These are phyloP conservation scores for Anguilla megastoma DNA, from an alignment of 2,797 vertebrate species.

Conservation along the genomic window DNA sequence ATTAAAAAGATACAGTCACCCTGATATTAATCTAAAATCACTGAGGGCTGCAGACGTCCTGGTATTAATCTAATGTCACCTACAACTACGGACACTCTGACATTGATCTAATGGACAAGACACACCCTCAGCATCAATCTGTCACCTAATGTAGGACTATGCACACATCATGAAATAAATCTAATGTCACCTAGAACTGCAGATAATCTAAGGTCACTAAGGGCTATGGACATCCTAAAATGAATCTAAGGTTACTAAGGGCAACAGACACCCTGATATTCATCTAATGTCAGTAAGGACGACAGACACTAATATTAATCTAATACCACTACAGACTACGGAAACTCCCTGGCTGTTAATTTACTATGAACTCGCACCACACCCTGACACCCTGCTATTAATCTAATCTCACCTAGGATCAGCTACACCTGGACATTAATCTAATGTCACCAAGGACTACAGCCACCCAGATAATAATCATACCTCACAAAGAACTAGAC, in stretches of 20 bases:
- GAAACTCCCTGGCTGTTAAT: background rate
- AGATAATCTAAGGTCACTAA: too few species aligned
- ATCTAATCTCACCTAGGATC: background rate
- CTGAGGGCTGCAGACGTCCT: background rate
- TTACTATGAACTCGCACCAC: background rate
- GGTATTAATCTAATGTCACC: background rate
- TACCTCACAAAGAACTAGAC: background rate
- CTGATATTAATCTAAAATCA: slow-evolving; percentile 1
- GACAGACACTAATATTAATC: background rate
- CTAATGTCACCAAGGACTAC: background rate
- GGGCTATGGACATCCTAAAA: background rate
- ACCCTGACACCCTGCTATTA: background rate
- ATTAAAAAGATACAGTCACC: background rate
- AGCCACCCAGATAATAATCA: background rate
- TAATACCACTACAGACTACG: background rate
- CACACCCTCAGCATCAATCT: slow-evolving; percentile 22
- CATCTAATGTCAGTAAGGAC: background rate
- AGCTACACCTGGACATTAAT: background rate
- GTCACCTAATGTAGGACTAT: background rate
- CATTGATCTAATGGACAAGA: background rate
- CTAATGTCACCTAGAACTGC: background rate
- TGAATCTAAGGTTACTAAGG: background rate
- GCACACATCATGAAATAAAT: background rate
- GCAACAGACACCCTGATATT: background rate
- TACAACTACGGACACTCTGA: background rate